Percentiles rank a stretch among this genome's conserved stretches.
Evolutionary conservation across 2,888 invertebrate species (phyloP).

Genomic region (Cancer borealis): DNA sequence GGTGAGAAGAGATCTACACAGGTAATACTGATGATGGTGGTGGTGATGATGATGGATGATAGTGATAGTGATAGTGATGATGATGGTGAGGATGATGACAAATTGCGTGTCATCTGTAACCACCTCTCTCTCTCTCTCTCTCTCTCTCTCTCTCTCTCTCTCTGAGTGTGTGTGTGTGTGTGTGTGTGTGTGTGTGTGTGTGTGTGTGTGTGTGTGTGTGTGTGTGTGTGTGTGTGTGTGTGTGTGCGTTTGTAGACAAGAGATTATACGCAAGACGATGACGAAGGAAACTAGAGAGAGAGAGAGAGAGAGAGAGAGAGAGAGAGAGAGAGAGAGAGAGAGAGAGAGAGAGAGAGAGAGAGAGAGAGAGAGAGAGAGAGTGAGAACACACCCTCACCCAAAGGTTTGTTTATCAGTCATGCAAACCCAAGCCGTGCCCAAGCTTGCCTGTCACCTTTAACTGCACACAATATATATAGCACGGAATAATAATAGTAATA

Average conservation of each 20-base stretch:
- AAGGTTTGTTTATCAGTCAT: background rate
- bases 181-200: no score
- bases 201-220: no score
- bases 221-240: no score
- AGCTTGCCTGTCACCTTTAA: background rate
- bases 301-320: slow-evolving; percentile 60
- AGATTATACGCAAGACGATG: background rate
- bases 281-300: background rate
- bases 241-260: no score
- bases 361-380: slow-evolving; percentile 57
- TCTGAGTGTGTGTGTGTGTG: background rate
- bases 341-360: slow-evolving; percentile 55
- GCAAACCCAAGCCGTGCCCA: background rate
- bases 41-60: background rate
- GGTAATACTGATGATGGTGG: background rate
- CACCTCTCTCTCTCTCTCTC: no score
- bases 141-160: background rate
- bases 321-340: slow-evolving; percentile 64
- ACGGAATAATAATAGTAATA: slow-evolving; percentile 38
- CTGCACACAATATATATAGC: background rate
- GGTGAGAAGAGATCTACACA: slow-evolving; percentile 12
- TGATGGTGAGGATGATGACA: background rate
- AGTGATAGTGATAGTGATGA: background rate
- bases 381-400: background rate
- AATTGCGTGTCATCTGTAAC: no score